Evolutionary conservation across 2,797 vertebrate species (phyloP), one percentile per base, ranked within the genome.

Genomic region (Paramormyrops hopkinsi): DNA sequence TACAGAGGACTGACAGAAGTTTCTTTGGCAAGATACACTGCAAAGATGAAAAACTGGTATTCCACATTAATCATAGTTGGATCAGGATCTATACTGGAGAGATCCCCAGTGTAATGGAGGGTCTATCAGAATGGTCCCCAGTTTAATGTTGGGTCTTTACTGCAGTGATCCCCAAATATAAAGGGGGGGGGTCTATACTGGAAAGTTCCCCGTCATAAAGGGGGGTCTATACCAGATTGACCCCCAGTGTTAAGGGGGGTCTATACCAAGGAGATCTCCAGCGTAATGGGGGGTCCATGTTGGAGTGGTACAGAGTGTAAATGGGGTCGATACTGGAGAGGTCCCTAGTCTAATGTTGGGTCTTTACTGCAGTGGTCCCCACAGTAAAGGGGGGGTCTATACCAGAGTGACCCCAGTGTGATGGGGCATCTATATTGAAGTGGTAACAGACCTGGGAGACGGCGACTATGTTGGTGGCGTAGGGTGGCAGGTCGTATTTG

Each of bases 401-500:
- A 33, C 25, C 25, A 69, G 62, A 65, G 59, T 65, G 59, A 12
- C 69, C 69, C 12, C 33, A 41, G 33, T 76, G 17, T 76, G 25
- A 87, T 54, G 3, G 82, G 82, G 6, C 33, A 29, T 54, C 53
- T 59, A 59, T 51, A 9, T 53, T 7, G 29, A 25, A 41, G 51
- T 37, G 41, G 19, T 29, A 41, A 79, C 95, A 44, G 79, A 99
- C 99, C 98, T 99, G 99, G 17, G 98, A 99, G 89, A 99, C 98
- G 0, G 99, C 98, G 0, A 99, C 98, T 2, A 99, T 99, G 95
- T 99, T 99, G 92, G 96, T 97, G 56, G 99, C 99, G 2, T 99
- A 99, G 7, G 98, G 98, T 0, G 97, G 97, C 93, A 99, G 96
- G 95, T 99, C 98, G 0, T 98, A 98, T 94, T 99, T 99, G 95